A percentile compares a stretch with the other conserved stretches of the same genome.
These are phyloP conservation scores for Drosophila bocqueti DNA, from an alignment of 1,140 invertebrate species.

Conservation along the genomic window DNA sequence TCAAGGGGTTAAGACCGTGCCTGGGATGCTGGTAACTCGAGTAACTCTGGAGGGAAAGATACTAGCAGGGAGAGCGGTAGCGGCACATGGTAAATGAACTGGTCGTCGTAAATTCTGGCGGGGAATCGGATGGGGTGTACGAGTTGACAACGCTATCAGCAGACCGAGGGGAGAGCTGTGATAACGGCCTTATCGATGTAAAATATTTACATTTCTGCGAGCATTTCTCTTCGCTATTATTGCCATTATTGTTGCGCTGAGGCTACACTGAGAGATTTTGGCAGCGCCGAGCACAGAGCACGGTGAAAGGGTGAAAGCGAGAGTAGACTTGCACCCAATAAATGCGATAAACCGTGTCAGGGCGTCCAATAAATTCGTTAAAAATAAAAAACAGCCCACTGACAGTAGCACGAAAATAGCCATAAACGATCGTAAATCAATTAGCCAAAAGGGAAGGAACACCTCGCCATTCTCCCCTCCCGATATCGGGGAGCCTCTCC, in stretches of 20 bases:
- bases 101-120: constrained; percentile 10
- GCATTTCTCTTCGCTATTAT: constrained; percentile 44
- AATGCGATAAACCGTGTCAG: constrained; percentile 28
- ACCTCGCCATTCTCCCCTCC: constrained; percentile 20
- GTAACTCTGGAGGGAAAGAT: not conserved
- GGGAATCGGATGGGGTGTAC: constrained; percentile 37
- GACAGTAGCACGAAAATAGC: constrained; percentile 72
- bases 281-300: not conserved
- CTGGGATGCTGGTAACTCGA: constrained; percentile 35
- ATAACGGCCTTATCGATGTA: constrained; percentile 75
- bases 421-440: constrained; percentile 75
- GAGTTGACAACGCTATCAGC: constrained; percentile 68
- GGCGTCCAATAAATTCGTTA: constrained; percentile 58
- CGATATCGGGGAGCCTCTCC: constrained; percentile 32
- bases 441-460: constrained; percentile 57
- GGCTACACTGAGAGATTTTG: constrained; percentile 17
- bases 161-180: constrained; percentile 24
- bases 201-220: constrained; percentile 84
- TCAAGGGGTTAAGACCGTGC: constrained; percentile 79
- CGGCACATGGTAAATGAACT: constrained; percentile 3
- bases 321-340: constrained; percentile 12
- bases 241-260: constrained; percentile 30
- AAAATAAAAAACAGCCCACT: constrained; percentile 57
- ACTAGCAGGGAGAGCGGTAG: not conserved
- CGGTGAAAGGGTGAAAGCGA: not conserved